A percentile compares a stretch with the other conserved stretches of the same genome.
Conservation (phyloP, 2,888 invertebrate genomes). For the Caprella mutica region DNA sequence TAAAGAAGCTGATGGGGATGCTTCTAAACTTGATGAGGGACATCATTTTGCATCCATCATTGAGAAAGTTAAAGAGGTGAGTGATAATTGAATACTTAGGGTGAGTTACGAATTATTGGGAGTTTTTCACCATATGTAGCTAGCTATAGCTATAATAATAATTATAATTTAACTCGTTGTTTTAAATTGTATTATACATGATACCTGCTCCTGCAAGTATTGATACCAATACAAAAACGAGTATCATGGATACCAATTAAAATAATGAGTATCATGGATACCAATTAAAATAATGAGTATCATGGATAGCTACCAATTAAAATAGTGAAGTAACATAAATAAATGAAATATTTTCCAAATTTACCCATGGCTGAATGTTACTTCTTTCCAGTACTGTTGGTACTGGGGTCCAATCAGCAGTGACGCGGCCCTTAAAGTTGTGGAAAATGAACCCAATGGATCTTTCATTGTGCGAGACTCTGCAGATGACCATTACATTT, state of each 20-base stretch:
- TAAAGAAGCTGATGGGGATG: background rate
- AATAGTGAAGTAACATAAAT: too few relatives aligned
- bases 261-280: too few relatives aligned
- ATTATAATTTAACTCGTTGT: too few relatives aligned
- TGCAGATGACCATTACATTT: conserved; percentile 89
- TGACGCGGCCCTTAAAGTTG: conserved; percentile 78
- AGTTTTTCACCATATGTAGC: background rate
- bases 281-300: too few relatives aligned
- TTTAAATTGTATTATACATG: background rate
- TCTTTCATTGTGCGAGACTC: conserved; percentile 88
- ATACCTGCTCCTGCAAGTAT: too few relatives aligned
- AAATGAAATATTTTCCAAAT: too few relatives aligned
- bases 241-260: too few relatives aligned
- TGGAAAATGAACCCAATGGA: conserved; percentile 83
- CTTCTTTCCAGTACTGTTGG: conserved; percentile 67
- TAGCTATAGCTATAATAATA: conserved; percentile 1
- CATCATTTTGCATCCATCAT: conserved; percentile 77
- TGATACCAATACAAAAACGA: too few relatives aligned
- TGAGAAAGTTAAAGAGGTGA: conserved; percentile 85
- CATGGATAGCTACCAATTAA: too few relatives aligned
- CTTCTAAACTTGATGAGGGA: conserved; percentile 15
- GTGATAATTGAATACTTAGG: conserved; percentile 40
- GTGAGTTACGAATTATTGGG: background rate
- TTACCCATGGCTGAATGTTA: too few relatives aligned
- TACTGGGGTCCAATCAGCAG: conserved; percentile 90